A percentile compares a stretch with the other conserved stretches of the same genome.
phyloP scores from a whole-genome alignment of 2,888 invertebrate species.

The Xanthorhoe designata region DNA sequence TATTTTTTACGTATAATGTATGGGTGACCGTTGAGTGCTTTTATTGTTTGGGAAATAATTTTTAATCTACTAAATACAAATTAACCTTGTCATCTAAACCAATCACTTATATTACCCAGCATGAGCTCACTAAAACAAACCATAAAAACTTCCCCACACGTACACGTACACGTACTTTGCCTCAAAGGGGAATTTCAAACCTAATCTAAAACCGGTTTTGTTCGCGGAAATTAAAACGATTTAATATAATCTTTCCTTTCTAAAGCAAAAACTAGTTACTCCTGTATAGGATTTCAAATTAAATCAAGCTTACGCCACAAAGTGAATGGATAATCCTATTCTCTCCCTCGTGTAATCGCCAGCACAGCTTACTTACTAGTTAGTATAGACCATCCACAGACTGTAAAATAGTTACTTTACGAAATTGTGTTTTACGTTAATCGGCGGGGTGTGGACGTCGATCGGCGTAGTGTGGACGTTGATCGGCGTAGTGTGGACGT shows the following conservation, averaged over 20 bases:
- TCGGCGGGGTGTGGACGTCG: neutral
- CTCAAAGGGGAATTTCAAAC: neutral
- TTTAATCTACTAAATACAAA: too few relatives aligned
- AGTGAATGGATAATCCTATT: constrained; percentile 31
- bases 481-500: constrained; percentile 5
- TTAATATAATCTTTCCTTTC: constrained; percentile 10
- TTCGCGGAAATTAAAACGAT: constrained; percentile 11
- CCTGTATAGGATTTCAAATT: constrained; percentile 23
- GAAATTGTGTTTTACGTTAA: neutral
- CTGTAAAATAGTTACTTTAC: neutral
- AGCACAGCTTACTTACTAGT: constrained; percentile 15
- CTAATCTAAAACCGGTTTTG: constrained; percentile 5
- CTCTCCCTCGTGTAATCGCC: constrained; percentile 20
- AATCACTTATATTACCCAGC: too few relatives aligned
- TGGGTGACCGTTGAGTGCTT: too few relatives aligned
- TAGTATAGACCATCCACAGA: constrained; percentile 9
- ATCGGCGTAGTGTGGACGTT: neutral
- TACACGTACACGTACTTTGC: neutral
- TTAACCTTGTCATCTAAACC: too few relatives aligned
- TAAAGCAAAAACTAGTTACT: constrained; percentile 16
- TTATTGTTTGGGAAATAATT: too few relatives aligned
- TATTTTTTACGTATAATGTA: too few relatives aligned
- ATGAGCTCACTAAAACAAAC: too few relatives aligned
- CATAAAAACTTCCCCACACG: too few relatives aligned
- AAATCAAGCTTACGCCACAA: constrained; percentile 27